Percentiles rank a stretch among this genome's conserved stretches.
Evolutionary conservation across 2,113 vertebrate species (phyloP).

Genomic region (Theropithecus gelada): DNA sequence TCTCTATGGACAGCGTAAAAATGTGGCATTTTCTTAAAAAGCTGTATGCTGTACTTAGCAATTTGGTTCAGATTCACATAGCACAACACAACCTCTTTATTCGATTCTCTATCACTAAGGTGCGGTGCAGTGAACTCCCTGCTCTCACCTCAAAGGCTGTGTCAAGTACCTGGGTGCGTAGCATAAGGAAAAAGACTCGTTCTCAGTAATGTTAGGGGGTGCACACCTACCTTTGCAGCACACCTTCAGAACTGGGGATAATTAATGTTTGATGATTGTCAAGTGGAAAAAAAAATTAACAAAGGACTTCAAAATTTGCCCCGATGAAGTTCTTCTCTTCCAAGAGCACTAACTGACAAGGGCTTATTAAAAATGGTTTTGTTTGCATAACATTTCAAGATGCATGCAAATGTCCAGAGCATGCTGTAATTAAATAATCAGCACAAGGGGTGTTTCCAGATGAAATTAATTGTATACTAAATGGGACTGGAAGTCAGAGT

Average conservation of each 20-base stretch:
- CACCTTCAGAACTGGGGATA: not conserved
- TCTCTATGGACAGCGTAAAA: not conserved
- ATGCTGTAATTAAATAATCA: not conserved
- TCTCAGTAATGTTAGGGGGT: not conserved
- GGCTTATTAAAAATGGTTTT: conserved; percentile 32
- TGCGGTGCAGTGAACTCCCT: not conserved
- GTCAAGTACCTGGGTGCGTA: not conserved
- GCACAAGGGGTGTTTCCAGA: not conserved
- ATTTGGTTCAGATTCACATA: not conserved
- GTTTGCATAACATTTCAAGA: conserved; percentile 35
- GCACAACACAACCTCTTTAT: not conserved
- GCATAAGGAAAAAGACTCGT: not conserved
- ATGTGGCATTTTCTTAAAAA: not conserved
- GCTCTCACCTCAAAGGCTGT: not conserved
- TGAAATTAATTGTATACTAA: not conserved
- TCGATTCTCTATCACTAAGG: not conserved
- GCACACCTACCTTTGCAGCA: not conserved
- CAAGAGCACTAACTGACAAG: not conserved
- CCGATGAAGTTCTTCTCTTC: not conserved
- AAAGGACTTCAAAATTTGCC: not conserved
- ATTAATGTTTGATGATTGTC: not conserved
- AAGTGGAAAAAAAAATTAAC: not conserved
- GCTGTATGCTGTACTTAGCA: not conserved
- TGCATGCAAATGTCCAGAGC: not conserved
- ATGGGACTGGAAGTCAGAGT: not conserved